Conservation (phyloP, 2,888 invertebrate genomes). For the Steinernema hermaphroditum region DNA sequence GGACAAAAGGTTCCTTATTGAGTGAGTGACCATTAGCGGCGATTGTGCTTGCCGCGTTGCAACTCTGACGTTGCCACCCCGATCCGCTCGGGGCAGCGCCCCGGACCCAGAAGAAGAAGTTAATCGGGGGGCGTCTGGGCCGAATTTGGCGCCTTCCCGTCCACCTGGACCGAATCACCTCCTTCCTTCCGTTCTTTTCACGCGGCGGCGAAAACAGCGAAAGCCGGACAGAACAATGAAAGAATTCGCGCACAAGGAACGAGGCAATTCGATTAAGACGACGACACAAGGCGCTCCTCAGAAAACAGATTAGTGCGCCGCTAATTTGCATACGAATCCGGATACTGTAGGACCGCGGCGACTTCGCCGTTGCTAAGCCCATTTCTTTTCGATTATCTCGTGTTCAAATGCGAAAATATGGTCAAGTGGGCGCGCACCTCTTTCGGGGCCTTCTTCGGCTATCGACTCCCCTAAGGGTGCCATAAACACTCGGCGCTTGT, state of each 20-base stretch:
- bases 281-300: neutral
- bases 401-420: neutral
- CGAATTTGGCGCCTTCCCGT: no score
- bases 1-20: no score
- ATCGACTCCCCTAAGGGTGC: constrained; percentile 2
- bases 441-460: neutral
- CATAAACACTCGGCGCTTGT: constrained; percentile 21
- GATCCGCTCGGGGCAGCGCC: no score
- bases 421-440: neutral
- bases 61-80: no score
- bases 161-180: constrained; percentile 21
- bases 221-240: constrained; percentile 3
- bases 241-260: neutral
- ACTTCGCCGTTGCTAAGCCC: neutral
- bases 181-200: constrained; percentile 15
- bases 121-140: no score
- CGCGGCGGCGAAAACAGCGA: neutral
- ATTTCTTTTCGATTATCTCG: neutral
- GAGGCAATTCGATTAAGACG: constrained; percentile 2
- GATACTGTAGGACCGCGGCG: neutral
- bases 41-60: no score
- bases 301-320: constrained; percentile 14
- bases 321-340: constrained; percentile 24
- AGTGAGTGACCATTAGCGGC: no score
- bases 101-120: no score